Evolutionary conservation across 2,113 vertebrate genomes (phyloP).

Genomic region (Puffinus mauretanicus): DNA sequence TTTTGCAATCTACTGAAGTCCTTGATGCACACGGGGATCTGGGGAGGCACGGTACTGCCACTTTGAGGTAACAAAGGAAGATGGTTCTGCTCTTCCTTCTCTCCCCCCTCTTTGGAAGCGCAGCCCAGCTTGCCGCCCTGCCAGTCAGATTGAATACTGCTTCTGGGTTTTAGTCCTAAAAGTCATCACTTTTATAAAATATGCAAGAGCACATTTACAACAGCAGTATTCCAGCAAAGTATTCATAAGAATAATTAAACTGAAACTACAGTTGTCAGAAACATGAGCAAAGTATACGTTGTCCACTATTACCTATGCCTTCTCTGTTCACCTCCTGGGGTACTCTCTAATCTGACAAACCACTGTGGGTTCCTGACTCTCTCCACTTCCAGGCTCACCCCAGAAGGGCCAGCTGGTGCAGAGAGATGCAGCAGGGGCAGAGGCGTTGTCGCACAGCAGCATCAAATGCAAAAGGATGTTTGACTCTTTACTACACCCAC

Average conservation of each 20-base stretch:
- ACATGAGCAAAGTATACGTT: background rate
- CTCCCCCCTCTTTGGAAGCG: background rate
- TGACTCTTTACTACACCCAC: background rate
- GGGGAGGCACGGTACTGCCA: background rate
- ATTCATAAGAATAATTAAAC: slow-evolving; percentile 41
- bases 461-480: background rate
- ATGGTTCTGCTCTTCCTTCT: background rate
- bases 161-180: slow-evolving; percentile 5
- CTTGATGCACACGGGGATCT: background rate
- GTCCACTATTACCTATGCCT: background rate
- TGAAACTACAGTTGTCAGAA: background rate
- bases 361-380: background rate
- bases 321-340: background rate
- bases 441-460: background rate
- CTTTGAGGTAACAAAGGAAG: background rate
- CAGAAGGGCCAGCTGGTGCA: background rate
- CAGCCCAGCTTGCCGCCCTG: background rate
- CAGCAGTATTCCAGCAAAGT: background rate
- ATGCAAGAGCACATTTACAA: background rate
- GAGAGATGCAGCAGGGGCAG: background rate
- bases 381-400: background rate
- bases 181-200: slow-evolving; percentile 31
- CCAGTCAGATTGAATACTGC: background rate
- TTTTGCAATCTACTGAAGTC: background rate
- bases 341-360: background rate